Conservation (phyloP, 2,888 invertebrate genomes). For the Platycheirus rosarum region DNA sequence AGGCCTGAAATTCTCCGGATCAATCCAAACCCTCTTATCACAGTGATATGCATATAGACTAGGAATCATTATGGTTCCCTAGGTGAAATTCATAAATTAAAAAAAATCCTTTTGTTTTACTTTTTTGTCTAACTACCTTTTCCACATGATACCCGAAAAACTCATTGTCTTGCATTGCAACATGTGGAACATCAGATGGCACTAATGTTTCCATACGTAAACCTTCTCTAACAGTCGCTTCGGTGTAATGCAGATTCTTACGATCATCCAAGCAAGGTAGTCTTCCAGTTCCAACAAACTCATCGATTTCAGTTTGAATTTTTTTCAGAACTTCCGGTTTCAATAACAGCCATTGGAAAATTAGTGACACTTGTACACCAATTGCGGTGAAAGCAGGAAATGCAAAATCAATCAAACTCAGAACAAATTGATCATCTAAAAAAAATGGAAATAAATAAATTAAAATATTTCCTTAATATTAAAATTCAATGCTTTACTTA, state of each 20-base stretch:
- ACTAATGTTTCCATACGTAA: constrained; percentile 85
- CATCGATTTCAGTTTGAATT: constrained; percentile 86
- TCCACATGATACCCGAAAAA: constrained; percentile 85
- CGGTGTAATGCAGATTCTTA: constrained; percentile 85
- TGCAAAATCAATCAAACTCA: constrained; percentile 85
- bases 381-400: constrained; percentile 85
- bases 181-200: constrained; percentile 85
- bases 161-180: constrained; percentile 83
- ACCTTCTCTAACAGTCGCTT: constrained; percentile 86
- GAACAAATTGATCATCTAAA: constrained; percentile 85
- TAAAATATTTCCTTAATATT: too few relatives aligned
- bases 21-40: constrained; percentile 85
- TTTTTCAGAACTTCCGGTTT: constrained; percentile 84
- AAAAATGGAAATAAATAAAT: too few relatives aligned
- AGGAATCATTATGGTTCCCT: constrained; percentile 84
- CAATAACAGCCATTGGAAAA: constrained; percentile 84
- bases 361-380: constrained; percentile 83
- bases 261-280: constrained; percentile 86
- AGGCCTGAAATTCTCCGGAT: constrained; percentile 87
- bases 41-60: constrained; percentile 85
- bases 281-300: constrained; percentile 85
- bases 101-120: too few relatives aligned
- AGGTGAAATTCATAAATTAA: background rate
- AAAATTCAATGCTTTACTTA: constrained; percentile 76
- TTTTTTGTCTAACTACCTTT: too few relatives aligned